Evolutionary conservation across 2,797 vertebrate genomes (phyloP), one percentile per base, ranked within the genome.

Genomic region (Rhinatrema bivittatum): DNA sequence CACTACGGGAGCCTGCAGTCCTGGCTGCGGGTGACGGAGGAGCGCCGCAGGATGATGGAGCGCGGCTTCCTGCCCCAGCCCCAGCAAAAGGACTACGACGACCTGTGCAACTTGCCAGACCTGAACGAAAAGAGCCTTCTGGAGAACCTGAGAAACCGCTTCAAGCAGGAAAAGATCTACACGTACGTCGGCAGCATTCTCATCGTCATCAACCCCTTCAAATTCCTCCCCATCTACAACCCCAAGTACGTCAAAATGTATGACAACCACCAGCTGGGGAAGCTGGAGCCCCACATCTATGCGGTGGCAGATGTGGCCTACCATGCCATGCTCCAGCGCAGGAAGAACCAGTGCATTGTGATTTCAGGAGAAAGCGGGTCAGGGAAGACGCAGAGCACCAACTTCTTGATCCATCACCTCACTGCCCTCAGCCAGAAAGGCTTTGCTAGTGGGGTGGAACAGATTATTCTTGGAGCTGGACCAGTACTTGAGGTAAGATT

Each of bases 201-300:
- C 50, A 96, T 98, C 1, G 94, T 93, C 59, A 91, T 99, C 52
- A 99, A 99, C 44, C 96, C 96, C 5, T 87, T 99, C 69, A 93
- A 95, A 62, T 99, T 99, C 70, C 89, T 99, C 54, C 96, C 96
- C 68, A 94, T 99, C 75, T 99, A 99, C 78, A 99, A 99, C 65
- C 96, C 96, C 27, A 99, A 98, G 59, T 98, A 97, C 54, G 96
- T 99, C 53, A 98, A 98, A 75, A 91, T 99, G 91, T 99, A 98
- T 2, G 95, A 98, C 53, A 98, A 99, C 70, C 93, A 97, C 53
- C 82, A 90, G 10, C 78, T 99, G 72, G 94, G 96, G 25, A 85
- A 93, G 66, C 72, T 96, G 69, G 94, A 98, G 72, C 96, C 83
- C 8, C 96, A 95, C 42, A 95, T 99, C 56, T 99, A 98, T 0